Evolutionary conservation across 1,140 invertebrate species (phyloP).

Genomic region (Rhynchophorus ferrugineus): DNA sequence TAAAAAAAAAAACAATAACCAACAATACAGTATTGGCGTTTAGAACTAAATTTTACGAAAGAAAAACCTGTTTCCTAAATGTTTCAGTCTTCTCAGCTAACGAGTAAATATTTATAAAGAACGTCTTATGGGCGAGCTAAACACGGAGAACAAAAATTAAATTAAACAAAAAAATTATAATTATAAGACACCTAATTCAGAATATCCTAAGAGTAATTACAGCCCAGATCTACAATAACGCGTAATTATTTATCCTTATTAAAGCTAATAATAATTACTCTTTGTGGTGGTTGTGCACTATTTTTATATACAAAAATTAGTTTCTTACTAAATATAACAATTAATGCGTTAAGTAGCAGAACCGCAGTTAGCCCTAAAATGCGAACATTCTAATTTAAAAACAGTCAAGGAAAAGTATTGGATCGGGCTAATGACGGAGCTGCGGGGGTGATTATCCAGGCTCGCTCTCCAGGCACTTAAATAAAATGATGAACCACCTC

Average conservation of each 20-base stretch:
- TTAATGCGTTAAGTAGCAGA: no score
- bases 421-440: no score
- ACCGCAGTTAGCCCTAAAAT: no score
- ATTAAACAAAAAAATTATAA: no score
- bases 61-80: constrained; percentile 1
- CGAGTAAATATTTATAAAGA: constrained; percentile 6
- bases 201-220: constrained; percentile 17
- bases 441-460: no score
- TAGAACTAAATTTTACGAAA: neutral
- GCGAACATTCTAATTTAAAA: no score
- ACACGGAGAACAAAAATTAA: constrained; percentile 9
- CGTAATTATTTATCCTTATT: no score
- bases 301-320: constrained; percentile 17
- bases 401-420: no score
- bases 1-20: neutral
- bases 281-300: constrained; percentile 21
- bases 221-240: constrained; percentile 21
- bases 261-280: no score
- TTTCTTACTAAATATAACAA: constrained; percentile 7
- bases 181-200: constrained; percentile 14
- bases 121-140: constrained; percentile 18
- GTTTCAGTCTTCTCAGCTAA: neutral
- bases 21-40: neutral
- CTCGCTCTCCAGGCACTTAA: no score
- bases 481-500: no score